Conservation (phyloP, 2,888 invertebrate species). For the Melipona beecheii region DNA sequence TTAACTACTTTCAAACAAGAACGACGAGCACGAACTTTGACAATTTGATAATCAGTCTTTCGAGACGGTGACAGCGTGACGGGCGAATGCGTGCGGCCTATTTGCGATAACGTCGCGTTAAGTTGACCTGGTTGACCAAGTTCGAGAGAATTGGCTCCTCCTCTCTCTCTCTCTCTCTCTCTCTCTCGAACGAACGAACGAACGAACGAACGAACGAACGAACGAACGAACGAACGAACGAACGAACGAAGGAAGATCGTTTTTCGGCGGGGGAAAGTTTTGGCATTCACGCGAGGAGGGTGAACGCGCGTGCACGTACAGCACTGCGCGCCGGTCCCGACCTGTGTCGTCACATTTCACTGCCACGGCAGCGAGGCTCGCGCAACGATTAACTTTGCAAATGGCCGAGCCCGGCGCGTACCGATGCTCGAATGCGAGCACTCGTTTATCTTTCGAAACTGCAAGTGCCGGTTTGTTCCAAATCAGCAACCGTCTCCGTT, state of each 20-base stretch:
- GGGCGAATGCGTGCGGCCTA: not conserved
- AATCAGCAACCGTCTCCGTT: not conserved
- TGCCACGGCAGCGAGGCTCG: not conserved
- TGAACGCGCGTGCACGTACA: not conserved
- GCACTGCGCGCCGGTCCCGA: not conserved
- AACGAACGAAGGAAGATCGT: no score
- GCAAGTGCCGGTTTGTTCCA: not conserved
- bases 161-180: no score
- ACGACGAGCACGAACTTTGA: constrained; percentile 43
- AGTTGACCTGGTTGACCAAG: not conserved
- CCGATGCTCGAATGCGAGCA: constrained; percentile 1
- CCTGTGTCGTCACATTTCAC: constrained; percentile 13
- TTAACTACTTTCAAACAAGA: constrained; percentile 30
- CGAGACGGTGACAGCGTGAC: not conserved
- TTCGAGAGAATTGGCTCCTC: not conserved
- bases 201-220: no score
- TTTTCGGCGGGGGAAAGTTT: no score
- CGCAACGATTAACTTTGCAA: constrained; percentile 17
- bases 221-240: no score
- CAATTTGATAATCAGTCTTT: constrained; percentile 32
- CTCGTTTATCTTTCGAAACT: constrained; percentile 5
- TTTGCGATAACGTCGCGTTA: not conserved
- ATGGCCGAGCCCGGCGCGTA: not conserved
- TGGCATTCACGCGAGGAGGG: no score
- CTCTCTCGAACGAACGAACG: no score